Base-by-base conservation (phyloP, 2,113 vertebrate species). In the Apeltes quadracus region DNA sequence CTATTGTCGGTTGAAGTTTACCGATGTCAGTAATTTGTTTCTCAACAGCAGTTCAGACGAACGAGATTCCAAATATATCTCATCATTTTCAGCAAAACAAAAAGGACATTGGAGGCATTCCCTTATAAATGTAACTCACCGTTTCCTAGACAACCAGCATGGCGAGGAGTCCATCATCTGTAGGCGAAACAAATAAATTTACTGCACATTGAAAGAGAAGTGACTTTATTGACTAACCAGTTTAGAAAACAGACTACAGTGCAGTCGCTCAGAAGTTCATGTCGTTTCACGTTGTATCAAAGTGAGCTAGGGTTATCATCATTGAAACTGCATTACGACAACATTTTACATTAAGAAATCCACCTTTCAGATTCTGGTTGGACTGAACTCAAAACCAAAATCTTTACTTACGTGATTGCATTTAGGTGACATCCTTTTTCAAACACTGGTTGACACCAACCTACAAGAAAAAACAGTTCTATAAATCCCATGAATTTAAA, bases 11-110 rank as follows among this genome's bases (percentile, higher is more conserved):
- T 43, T 12, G 12, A 32, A 7, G 27, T 3, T 2, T 2, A 15
- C 81, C 3, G 71, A 72, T 22, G 41, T 93, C 92, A 93, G 92
- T 62, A 46, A 38, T 78, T 61, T 16, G 1, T 57, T 83, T 94
- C 89, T 96, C 94, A 95, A 90, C 95, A 96, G 88, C 11, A 59
- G 43, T 91, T 96, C 95, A 96, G 95, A 94, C 94, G 95, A 96
- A 96, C 95, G 95, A 96, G 95, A 96, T 95, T 95, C 94, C 89
- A 93, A 69, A 69, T 20, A 12, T 87, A 63, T 90, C 63, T 94
- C 93, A 93, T 92, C 87, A 91, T 78, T 75, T 72, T 71, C 89
- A 89, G 79, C 38, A 46, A 48, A n/a, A 25, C 16, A 1, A 3
- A 44, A 38, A 0, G 0, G 2, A 12, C 8, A 0, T 0, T 12